A percentile compares a stretch with the other conserved stretches of the same genome.
phyloP scores from a whole-genome alignment of 2,113 vertebrate genomes.

The Centropus bengalensis region DNA sequence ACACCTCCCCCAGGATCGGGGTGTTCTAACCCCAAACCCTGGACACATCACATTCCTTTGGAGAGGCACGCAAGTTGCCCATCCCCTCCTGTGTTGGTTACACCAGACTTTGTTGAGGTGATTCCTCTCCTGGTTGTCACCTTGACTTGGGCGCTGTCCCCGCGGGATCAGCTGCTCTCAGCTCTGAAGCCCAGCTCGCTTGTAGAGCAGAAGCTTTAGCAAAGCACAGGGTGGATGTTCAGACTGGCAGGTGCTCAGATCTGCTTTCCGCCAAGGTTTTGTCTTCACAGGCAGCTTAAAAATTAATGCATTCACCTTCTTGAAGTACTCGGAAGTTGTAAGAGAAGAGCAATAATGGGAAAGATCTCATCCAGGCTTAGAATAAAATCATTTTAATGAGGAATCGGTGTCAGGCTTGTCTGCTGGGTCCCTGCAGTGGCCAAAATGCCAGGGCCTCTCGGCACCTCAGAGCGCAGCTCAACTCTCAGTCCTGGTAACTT shows the following conservation, averaged over 20 bases:
- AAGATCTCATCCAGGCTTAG: neutral
- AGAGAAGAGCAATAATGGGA: neutral
- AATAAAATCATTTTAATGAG: neutral
- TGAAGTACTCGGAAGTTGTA: neutral
- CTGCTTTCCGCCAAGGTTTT: neutral
- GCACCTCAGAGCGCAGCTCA: neutral
- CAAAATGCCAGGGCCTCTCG: neutral
- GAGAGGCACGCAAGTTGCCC: neutral
- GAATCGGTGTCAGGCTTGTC: neutral
- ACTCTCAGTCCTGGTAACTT: neutral
- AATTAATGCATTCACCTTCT: constrained; percentile 17
- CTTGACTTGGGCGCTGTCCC: neutral
- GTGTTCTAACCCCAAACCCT: too few relatives aligned
- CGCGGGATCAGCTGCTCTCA: neutral
- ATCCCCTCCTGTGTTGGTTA: neutral
- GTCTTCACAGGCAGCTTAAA: neutral
- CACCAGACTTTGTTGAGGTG: neutral
- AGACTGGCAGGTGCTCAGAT: neutral
- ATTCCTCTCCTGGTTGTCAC: neutral
- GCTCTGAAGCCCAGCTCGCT: neutral
- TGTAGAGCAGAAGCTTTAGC: neutral
- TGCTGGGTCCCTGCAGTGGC: neutral
- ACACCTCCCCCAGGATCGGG: too few relatives aligned
- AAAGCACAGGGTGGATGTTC: neutral
- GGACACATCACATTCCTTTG: neutral